Conservation (phyloP, 2,113 vertebrate genomes). For the Arothron firmamentum region DNA sequence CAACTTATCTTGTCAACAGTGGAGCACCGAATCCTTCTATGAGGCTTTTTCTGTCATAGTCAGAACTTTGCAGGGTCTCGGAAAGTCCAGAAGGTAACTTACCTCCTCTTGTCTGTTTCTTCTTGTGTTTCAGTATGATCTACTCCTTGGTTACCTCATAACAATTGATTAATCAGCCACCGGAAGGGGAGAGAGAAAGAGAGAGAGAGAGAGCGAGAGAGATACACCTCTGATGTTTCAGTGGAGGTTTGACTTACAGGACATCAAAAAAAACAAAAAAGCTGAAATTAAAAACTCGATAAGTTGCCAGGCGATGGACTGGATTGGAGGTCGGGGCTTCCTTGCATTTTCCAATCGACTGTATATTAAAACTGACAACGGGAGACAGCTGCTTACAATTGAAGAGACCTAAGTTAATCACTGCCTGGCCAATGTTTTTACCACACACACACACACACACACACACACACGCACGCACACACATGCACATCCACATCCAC, state of each 20-base stretch:
- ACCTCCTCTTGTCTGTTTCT: constrained; percentile 17
- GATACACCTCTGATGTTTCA: not conserved
- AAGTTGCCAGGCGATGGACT: constrained; percentile 26
- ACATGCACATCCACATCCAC: not conserved
- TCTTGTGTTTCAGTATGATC: constrained; percentile 76
- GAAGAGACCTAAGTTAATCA: constrained; percentile 52
- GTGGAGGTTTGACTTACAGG: constrained; percentile 27
- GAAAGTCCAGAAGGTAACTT: constrained; percentile 3
- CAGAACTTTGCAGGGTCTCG: not conserved
- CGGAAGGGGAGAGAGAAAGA: constrained; percentile 17
- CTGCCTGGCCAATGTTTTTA: constrained; percentile 66
- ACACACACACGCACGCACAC: constrained; percentile 6
- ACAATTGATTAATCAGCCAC: constrained; percentile 53
- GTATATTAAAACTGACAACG: constrained; percentile 43
- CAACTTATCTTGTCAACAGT: no score
- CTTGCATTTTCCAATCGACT: constrained; percentile 21
- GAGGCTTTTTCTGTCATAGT: not conserved
- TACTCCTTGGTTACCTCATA: constrained; percentile 80
- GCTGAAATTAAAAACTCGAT: not conserved
- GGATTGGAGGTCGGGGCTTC: constrained; percentile 1
- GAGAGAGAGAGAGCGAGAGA: not conserved
- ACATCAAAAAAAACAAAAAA: constrained; percentile 14
- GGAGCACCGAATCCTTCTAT: no score
- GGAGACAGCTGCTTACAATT: constrained; percentile 61
- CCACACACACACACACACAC: constrained; percentile 27